phyloP scores from a whole-genome alignment of 2,113 vertebrate genomes.

The Pteronura brasiliensis region DNA sequence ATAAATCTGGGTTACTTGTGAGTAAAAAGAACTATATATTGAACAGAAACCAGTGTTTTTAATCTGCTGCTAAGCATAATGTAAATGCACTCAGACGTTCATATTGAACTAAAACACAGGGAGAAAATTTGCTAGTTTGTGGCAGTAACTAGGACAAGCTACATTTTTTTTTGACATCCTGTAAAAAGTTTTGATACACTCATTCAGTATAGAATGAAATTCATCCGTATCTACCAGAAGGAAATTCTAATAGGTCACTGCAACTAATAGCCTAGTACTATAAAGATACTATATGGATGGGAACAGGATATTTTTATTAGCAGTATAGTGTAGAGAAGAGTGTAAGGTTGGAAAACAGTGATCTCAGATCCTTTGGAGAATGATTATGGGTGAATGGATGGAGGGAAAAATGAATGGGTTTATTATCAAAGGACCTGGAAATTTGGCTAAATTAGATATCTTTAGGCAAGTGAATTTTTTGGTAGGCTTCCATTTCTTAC shows the following conservation, averaged over 20 bases:
- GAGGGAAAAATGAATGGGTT: neutral
- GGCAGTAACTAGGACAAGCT: neutral
- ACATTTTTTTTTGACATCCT: neutral
- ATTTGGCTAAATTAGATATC: neutral
- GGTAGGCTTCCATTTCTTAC: neutral
- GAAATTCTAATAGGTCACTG: neutral
- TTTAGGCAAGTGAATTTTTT: neutral
- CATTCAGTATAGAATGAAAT: neutral
- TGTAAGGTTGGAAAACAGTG: neutral
- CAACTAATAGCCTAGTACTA: neutral
- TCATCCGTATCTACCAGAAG: neutral
- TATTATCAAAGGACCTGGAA: neutral
- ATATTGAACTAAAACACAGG: neutral
- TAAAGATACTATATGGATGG: neutral
- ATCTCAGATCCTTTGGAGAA: neutral
- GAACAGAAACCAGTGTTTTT: neutral
- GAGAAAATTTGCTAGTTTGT: neutral
- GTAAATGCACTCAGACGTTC: neutral
- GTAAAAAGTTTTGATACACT: neutral
- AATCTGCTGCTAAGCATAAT: neutral
- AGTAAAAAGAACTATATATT: neutral
- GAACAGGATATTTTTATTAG: neutral
- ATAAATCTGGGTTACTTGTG: neutral
- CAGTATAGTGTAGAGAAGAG: neutral
- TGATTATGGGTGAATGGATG: neutral